Base-by-base conservation (phyloP, 2,113 vertebrate species). In the Labeo rohita region DNA sequence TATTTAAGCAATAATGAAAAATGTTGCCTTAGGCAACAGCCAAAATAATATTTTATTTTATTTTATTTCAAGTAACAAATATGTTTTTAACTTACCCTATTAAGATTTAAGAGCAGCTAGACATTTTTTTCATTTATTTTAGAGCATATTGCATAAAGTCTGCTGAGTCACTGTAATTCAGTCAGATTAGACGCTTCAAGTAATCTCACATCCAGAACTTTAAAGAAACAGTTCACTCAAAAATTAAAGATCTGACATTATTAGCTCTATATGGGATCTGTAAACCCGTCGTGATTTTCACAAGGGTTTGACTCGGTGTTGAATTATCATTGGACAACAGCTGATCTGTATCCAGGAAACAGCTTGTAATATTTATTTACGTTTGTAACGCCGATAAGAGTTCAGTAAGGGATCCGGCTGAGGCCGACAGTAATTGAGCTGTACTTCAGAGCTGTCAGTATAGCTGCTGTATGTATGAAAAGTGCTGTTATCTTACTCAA, bases 151-250 rank as follows among this genome's bases (percentile, higher is more conserved):
- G 56, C 18, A 47, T 34, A 56, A 70, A 85, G 50, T 59, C 28
- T 85, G 87, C 65, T 66, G 84, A 86, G 84, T 86, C 84, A 84
- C 11, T 86, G 74, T 79, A 76, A 75, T 82, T 70, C 28, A 11
- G 34, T 70, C 63, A 52, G 84, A 83, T 65, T 86, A 52, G 36
- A 79, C 43, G 5, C 80, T 83, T 84, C 59, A 79, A 52, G 59
- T 70, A 82, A 66, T 70, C 43, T 59, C 39, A 28, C 52, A 79
- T 15, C 45, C 15, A 74, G 43, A 65, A 43, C 8, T 43, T 59
- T 43, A 59, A 79, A 79, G 52, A 16, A n/a, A n/a, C 36, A 15
- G 36, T 43, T 79, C 50, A 21, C 28, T 47, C 10, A 15, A 79
- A 43, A 80, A 13, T n/a, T 1, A 18, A 11, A 39, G 28, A 39